phyloP scores from a whole-genome alignment of 1,140 invertebrate genomes.

The Drosophila grimshawi region DNA sequence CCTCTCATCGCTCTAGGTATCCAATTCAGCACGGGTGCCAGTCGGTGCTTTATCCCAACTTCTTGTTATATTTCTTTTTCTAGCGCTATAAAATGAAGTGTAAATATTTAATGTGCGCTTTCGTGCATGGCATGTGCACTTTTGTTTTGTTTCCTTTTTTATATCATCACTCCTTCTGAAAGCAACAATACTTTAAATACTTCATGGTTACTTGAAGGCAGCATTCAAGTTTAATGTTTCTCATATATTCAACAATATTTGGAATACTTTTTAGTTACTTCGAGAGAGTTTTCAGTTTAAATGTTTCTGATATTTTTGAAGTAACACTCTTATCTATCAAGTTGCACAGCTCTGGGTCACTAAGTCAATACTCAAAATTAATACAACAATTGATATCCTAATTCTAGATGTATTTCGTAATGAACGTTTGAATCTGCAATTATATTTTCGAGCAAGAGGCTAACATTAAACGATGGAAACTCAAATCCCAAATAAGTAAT shows the following conservation, averaged over 20 bases:
- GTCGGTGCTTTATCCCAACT: constrained; percentile 28
- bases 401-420: background rate
- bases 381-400: background rate
- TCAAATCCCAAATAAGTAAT: constrained; percentile 5
- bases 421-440: background rate
- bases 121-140: constrained; percentile 75
- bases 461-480: background rate
- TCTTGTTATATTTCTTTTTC: constrained; percentile 35
- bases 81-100: constrained; percentile 80
- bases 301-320: too few species aligned
- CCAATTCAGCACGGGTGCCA: constrained; percentile 26
- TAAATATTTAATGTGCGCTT: constrained; percentile 84
- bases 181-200: constrained; percentile 23
- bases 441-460: background rate
- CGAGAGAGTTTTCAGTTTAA: too few species aligned
- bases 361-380: background rate
- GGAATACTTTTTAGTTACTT: background rate
- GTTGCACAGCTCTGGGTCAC: too few species aligned
- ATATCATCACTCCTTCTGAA: background rate
- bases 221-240: constrained; percentile 6
- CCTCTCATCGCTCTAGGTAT: background rate
- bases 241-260: background rate
- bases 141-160: constrained; percentile 6
- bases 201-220: constrained; percentile 11
- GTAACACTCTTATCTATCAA: too few species aligned